Conservation (phyloP, 1,140 invertebrate species). For the Dolichoris vasculosae region DNA sequence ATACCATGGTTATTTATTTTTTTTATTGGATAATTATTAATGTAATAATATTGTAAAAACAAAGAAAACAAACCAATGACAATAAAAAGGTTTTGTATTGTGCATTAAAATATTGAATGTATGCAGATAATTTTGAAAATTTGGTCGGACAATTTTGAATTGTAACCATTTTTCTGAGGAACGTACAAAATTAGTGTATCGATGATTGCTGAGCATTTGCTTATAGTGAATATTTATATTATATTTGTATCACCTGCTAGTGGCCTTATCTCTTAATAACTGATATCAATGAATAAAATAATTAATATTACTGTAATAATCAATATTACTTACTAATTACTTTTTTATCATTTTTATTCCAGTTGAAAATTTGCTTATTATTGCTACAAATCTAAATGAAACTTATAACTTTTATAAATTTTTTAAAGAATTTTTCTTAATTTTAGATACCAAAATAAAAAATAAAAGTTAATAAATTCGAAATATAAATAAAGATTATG, state of each 20-base stretch:
- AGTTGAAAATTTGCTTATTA: constrained; percentile 40
- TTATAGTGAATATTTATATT: constrained; percentile 71
- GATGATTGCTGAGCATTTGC: constrained; percentile 63
- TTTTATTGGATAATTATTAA: constrained; percentile 28
- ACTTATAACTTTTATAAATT: constrained; percentile 39
- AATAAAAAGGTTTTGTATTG: constrained; percentile 51
- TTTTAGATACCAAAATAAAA: constrained; percentile 13
- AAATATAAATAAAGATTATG: constrained; percentile 21
- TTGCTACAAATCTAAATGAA: constrained; percentile 32
- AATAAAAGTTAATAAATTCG: not conserved
- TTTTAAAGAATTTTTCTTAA: constrained; percentile 42
- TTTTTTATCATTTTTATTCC: constrained; percentile 59
- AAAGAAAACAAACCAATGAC: constrained; percentile 29
- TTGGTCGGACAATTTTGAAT: constrained; percentile 35
- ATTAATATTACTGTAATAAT: constrained; percentile 62
- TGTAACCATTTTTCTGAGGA: not conserved
- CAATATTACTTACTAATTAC: constrained; percentile 57
- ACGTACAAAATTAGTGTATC: constrained; percentile 41
- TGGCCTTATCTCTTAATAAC: constrained; percentile 72
- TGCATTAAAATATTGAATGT: constrained; percentile 29
- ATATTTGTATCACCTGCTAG: constrained; percentile 73
- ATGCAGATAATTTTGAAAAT: constrained; percentile 26
- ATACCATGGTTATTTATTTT: constrained; percentile 13
- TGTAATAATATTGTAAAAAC: constrained; percentile 13
- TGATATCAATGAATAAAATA: constrained; percentile 62